Evolutionary conservation across 2,888 invertebrate species (phyloP).

Genomic region (Cataglyphis livida): DNA sequence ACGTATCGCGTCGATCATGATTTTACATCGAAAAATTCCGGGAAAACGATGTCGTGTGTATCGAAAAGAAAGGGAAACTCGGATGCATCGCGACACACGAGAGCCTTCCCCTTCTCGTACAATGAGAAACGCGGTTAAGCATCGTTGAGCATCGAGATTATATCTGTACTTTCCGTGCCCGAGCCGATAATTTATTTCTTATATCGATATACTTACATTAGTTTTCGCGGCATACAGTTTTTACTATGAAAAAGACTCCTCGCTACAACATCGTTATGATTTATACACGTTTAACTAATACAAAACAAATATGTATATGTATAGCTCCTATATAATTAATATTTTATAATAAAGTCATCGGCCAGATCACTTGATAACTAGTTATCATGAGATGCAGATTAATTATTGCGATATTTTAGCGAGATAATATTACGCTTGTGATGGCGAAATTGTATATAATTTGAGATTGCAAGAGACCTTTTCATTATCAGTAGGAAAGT

Average conservation of each 20-base stretch:
- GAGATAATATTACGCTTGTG: background rate
- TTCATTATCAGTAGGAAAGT: constrained; percentile 5
- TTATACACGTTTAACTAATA: background rate
- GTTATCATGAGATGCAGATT: background rate
- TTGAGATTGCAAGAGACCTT: constrained; percentile 10
- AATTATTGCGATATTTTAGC: constrained; percentile 27
- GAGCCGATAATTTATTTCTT: constrained; percentile 28
- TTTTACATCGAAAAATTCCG: constrained; percentile 29
- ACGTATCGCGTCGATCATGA: constrained; percentile 22
- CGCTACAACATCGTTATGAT: constrained; percentile 7
- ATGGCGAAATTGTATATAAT: background rate
- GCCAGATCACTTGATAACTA: constrained; percentile 21
- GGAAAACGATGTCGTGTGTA: background rate
- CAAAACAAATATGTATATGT: background rate
- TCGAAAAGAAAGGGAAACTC: constrained; percentile 40
- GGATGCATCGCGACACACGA: constrained; percentile 40
- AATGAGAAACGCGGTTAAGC: constrained; percentile 42
- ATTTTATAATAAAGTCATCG: constrained; percentile 47
- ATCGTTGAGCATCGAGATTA: constrained; percentile 48
- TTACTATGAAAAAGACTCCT: background rate
- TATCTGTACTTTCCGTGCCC: constrained; percentile 26
- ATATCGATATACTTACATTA: background rate
- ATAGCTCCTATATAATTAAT: constrained; percentile 19
- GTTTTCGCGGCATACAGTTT: constrained; percentile 1
- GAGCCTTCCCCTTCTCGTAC: background rate